These are phyloP conservation scores for Leucoraja erinaceus DNA, from an alignment of 2,113 vertebrate genomes.

Conservation along the genomic window DNA sequence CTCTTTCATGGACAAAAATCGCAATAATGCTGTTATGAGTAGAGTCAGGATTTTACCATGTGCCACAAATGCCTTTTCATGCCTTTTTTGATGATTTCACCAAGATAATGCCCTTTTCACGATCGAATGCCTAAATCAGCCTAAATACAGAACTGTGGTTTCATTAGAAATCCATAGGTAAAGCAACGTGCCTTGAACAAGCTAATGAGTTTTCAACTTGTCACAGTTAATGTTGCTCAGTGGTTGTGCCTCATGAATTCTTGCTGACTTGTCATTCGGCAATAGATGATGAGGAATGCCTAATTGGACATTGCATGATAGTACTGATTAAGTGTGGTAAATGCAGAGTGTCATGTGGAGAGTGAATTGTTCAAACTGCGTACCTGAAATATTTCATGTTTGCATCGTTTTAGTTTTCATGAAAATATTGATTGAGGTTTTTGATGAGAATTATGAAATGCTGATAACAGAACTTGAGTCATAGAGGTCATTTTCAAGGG, in stretches of 20 bases:
- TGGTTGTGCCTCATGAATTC: background rate
- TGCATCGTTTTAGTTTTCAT: background rate
- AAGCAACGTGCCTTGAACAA: background rate
- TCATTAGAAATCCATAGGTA: background rate
- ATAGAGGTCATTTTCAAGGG: background rate
- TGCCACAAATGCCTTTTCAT: no score
- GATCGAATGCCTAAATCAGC: no score
- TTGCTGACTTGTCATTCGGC: slow-evolving; percentile 10
- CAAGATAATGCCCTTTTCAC: no score
- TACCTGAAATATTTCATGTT: background rate
- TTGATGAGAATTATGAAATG: background rate
- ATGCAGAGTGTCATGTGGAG: background rate
- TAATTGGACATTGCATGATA: background rate
- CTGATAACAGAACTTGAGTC: background rate
- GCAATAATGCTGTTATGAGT: no score
- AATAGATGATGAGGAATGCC: background rate
- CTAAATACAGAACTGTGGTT: background rate
- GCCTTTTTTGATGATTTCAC: no score
- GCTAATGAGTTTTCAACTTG: slow-evolving; percentile 15
- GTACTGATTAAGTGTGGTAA: background rate
- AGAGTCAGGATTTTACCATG: no score
- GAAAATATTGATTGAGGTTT: background rate
- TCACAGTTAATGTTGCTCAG: background rate
- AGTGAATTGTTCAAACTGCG: background rate
- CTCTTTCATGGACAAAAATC: no score